Evolutionary conservation across 2,113 vertebrate genomes (phyloP).

Genomic region (Micronycteris hirsuta): DNA sequence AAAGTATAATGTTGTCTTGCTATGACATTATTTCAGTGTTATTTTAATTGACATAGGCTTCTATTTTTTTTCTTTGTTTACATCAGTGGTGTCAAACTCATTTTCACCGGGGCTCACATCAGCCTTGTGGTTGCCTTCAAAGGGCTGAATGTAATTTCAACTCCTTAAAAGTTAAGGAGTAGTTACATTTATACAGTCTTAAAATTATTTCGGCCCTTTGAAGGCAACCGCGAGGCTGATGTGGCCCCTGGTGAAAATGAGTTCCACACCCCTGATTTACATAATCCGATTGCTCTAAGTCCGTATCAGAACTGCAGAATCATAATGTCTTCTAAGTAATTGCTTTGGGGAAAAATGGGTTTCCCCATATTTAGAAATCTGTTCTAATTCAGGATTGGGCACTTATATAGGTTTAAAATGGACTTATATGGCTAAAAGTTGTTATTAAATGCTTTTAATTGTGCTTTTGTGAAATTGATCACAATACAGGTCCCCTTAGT

Average conservation of each 20-base stretch:
- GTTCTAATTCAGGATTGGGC: constrained; percentile 24
- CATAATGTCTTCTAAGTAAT: constrained; percentile 24
- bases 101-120: too few relatives aligned
- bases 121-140: too few relatives aligned
- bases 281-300: constrained; percentile 27
- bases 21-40: constrained; percentile 48
- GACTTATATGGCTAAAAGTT: background rate
- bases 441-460: constrained; percentile 10
- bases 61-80: constrained; percentile 24
- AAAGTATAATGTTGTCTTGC: background rate
- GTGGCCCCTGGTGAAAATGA: too few relatives aligned
- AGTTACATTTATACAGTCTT: too few relatives aligned
- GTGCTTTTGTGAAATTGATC: constrained; percentile 5
- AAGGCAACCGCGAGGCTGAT: too few relatives aligned
- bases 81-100: background rate
- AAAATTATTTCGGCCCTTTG: too few relatives aligned
- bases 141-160: too few relatives aligned
- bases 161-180: too few relatives aligned
- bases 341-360: constrained; percentile 8
- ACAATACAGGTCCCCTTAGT: constrained; percentile 41
- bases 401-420: constrained; percentile 6
- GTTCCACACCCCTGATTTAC: background rate
- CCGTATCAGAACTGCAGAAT: background rate
- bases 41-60: background rate
- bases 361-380: constrained; percentile 52